Evolutionary conservation across 2,888 invertebrate genomes (phyloP).

Genomic region (Clepsis dumicolana): DNA sequence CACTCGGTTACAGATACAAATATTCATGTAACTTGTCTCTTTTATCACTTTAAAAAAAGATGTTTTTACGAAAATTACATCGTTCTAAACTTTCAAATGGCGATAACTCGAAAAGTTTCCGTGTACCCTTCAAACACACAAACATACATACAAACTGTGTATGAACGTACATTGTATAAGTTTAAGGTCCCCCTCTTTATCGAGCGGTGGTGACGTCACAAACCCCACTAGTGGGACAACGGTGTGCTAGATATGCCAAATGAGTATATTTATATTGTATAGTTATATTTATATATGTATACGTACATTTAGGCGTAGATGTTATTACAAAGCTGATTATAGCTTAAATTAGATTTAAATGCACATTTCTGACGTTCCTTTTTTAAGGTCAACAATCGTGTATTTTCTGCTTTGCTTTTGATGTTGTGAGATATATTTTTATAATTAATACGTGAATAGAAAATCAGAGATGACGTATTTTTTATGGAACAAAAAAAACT

Average conservation of each 20-base stretch:
- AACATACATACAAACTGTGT: too few species aligned
- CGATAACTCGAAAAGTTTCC: too few species aligned
- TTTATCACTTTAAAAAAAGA: too few species aligned
- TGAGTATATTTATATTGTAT: slow-evolving; percentile 61
- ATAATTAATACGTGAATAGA: neutral
- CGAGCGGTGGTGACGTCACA: slow-evolving; percentile 16
- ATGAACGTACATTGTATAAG: neutral
- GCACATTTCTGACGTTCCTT: slow-evolving; percentile 3
- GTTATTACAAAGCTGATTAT: slow-evolving; percentile 9
- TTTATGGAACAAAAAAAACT: neutral
- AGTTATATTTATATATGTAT: slow-evolving; percentile 50
- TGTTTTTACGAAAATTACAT: too few species aligned
- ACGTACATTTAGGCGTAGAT: slow-evolving; percentile 32
- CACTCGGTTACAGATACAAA: too few species aligned
- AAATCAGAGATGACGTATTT: neutral
- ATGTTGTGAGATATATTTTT: slow-evolving; percentile 20
- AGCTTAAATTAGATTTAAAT: slow-evolving; percentile 31
- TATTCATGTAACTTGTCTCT: too few species aligned
- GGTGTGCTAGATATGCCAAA: slow-evolving; percentile 80
- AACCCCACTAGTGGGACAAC: slow-evolving; percentile 52
- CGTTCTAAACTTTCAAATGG: too few species aligned
- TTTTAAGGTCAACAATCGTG: slow-evolving; percentile 24
- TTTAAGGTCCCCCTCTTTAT: neutral
- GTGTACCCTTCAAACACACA: too few species aligned
- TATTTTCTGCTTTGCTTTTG: slow-evolving; percentile 28